phyloP scores from a whole-genome alignment of 2,797 vertebrate genomes.

The Euphonia xanthogaster region DNA sequence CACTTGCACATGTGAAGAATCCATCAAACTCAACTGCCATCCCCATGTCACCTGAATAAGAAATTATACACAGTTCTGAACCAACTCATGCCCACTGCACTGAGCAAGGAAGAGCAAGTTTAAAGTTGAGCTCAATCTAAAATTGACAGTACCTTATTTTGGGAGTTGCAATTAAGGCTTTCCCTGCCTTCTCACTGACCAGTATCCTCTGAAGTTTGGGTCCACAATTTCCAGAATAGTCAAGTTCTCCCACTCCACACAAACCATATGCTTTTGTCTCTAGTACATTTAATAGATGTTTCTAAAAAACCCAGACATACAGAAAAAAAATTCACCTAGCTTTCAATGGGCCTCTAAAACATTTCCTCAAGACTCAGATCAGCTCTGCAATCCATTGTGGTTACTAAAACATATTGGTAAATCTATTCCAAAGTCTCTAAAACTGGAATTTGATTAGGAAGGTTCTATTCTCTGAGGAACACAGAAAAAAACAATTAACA shows the following conservation, averaged over 20 bases:
- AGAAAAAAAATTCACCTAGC: background rate
- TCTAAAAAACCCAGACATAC: background rate
- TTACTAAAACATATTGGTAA: background rate
- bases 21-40: background rate
- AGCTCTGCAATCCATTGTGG: background rate
- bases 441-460: background rate
- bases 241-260: background rate
- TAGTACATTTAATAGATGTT: background rate
- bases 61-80: background rate
- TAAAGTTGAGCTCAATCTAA: background rate
- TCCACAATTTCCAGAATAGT: background rate
- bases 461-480: background rate
- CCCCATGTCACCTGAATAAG: background rate
- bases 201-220: background rate
- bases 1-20: accelerated
- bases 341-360: background rate
- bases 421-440: background rate
- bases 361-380: background rate
- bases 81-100: background rate
- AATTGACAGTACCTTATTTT: background rate
- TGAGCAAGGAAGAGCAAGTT: background rate
- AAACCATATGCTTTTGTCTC: background rate
- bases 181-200: background rate
- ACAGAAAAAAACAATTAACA: background rate
- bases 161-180: background rate